A percentile compares a stretch with the other conserved stretches of the same genome.
These are phyloP conservation scores for Apotomis capreana DNA, from an alignment of 2,888 invertebrate species.

Conservation along the genomic window DNA sequence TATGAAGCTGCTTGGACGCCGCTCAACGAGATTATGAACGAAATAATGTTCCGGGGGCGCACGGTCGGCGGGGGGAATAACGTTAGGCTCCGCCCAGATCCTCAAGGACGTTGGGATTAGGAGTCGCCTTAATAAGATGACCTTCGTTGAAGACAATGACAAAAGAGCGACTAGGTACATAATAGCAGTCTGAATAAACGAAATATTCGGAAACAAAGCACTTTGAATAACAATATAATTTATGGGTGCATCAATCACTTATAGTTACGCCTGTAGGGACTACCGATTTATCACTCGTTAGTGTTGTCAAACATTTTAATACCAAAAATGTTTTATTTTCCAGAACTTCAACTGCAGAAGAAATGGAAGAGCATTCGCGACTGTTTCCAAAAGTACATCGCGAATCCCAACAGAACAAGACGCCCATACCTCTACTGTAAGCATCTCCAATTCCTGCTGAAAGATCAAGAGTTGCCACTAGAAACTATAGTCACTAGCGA, in stretches of 20 bases:
- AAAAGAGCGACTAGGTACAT: constrained; percentile 5
- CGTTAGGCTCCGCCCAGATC: no score
- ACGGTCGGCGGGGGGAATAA: no score
- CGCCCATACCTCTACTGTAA: constrained; percentile 71
- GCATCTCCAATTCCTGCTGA: constrained; percentile 68
- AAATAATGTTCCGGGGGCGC: no score
- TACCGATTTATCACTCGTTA: neutral
- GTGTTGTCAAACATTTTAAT: constrained; percentile 8
- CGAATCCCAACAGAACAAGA: constrained; percentile 65
- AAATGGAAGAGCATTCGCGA: constrained; percentile 79
- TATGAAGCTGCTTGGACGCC: no score
- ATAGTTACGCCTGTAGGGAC: neutral
- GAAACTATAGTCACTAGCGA: constrained; percentile 54
- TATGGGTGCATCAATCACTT: constrained; percentile 1
- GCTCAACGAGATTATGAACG: no score
- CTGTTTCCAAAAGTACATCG: constrained; percentile 70
- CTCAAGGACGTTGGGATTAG: no score
- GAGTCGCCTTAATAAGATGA: constrained; percentile 15
- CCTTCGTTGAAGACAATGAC: constrained; percentile 15
- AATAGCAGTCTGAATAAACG: constrained; percentile 15
- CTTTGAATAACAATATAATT: neutral
- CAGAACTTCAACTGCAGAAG: constrained; percentile 77
- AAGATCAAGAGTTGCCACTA: constrained; percentile 52
- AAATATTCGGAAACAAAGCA: constrained; percentile 1
- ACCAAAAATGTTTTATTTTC: constrained; percentile 47